Evolutionary conservation across 2,113 vertebrate genomes (phyloP).

Genomic region (Ceyx margarethae): DNA sequence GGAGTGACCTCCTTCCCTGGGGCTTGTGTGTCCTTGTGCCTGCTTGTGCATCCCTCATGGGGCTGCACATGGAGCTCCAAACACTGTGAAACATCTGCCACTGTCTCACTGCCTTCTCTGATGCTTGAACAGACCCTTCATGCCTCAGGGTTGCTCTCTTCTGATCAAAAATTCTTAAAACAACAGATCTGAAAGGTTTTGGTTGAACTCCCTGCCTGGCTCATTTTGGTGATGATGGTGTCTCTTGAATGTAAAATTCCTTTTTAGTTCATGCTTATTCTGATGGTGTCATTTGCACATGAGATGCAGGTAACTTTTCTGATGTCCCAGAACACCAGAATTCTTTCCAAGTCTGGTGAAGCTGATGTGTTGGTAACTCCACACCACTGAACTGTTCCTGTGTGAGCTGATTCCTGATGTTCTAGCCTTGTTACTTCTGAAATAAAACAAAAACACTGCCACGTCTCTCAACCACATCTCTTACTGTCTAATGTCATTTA

Average conservation of each 20-base stretch:
- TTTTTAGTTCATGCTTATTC: neutral
- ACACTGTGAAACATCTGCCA: constrained; percentile 6
- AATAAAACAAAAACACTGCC: constrained; percentile 85
- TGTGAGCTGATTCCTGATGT: constrained; percentile 81
- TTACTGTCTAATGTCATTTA: constrained; percentile 40
- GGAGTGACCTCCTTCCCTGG: neutral
- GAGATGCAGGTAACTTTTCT: constrained; percentile 74
- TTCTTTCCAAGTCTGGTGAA: neutral
- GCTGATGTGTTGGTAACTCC: constrained; percentile 72
- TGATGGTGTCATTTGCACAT: constrained; percentile 10
- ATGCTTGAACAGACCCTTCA: neutral
- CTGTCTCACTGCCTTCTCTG: neutral
- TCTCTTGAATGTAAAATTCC: neutral
- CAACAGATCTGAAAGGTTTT: neutral
- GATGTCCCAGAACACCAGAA: neutral
- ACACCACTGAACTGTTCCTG: constrained; percentile 82
- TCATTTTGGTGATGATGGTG: neutral
- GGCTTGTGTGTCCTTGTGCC: neutral
- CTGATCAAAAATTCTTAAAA: neutral
- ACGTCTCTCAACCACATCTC: constrained; percentile 35
- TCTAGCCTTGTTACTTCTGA: constrained; percentile 82
- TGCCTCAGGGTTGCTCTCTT: neutral
- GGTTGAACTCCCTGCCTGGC: neutral
- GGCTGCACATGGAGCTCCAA: neutral
- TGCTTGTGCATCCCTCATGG: neutral